phyloP scores from a whole-genome alignment of 2,113 vertebrate genomes.

The Glareola pratincola region DNA sequence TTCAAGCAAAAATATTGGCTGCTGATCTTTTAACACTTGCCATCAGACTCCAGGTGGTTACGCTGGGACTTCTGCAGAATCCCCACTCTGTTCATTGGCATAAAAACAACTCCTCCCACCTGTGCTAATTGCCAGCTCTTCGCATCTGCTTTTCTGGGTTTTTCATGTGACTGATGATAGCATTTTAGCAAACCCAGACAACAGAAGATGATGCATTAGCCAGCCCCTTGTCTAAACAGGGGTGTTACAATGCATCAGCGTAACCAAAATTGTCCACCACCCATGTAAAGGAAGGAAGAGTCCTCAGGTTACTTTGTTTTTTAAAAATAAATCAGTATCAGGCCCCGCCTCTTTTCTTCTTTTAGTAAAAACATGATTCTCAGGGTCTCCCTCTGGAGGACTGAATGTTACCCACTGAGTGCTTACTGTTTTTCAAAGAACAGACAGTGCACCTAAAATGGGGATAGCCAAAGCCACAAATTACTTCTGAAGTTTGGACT shows the following conservation, averaged over 20 bases:
- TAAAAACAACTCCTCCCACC: neutral
- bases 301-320: neutral
- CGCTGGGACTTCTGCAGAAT: neutral
- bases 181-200: neutral
- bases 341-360: neutral
- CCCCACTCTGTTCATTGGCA: neutral
- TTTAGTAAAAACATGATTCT: neutral
- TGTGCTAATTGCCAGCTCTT: neutral
- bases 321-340: neutral
- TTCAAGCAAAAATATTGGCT: neutral
- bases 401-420: neutral
- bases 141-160: neutral
- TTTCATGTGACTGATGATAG: neutral
- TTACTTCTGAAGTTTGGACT: neutral
- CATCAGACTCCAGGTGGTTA: neutral
- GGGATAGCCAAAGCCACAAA: neutral
- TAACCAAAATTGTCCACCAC: neutral
- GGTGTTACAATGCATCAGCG: neutral
- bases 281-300: neutral
- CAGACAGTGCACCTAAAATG: neutral
- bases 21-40: neutral
- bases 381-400: neutral
- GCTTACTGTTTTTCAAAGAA: neutral
- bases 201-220: neutral
- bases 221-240: neutral